These are phyloP conservation scores for Marmota flaviventris DNA, from an alignment of 2,113 vertebrate genomes.

Conservation along the genomic window DNA sequence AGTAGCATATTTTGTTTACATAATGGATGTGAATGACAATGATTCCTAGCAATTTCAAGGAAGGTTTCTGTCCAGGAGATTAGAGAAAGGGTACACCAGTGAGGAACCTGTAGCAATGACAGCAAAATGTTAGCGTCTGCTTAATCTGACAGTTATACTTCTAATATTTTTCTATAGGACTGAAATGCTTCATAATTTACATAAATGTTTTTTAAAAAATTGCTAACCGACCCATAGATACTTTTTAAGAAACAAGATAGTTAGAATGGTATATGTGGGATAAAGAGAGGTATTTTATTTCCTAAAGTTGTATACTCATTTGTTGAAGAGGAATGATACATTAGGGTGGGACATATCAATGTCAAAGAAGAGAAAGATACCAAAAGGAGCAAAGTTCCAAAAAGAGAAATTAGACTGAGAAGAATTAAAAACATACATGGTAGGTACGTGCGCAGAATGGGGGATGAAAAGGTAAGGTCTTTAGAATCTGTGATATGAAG, in stretches of 20 bases:
- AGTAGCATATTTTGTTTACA: background rate
- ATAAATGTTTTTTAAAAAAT: slow-evolving; percentile 42
- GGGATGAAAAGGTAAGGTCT: background rate
- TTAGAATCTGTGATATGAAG: background rate
- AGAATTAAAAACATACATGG: background rate
- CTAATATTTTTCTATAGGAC: background rate
- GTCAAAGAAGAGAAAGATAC: background rate
- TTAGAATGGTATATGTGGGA: background rate
- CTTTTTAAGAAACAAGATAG: background rate
- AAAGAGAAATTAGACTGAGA: background rate
- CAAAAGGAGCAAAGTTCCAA: background rate
- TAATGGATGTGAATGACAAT: slow-evolving; percentile 12
- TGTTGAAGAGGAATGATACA: background rate
- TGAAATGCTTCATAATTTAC: slow-evolving; percentile 49
- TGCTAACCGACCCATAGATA: background rate
- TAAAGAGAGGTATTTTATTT: background rate
- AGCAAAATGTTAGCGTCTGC: slow-evolving; percentile 2
- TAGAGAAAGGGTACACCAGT: background rate
- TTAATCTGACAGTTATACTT: slow-evolving; percentile 5
- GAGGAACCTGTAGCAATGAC: background rate
- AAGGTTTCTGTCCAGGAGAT: background rate
- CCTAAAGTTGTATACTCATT: background rate
- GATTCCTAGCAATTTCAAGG: background rate
- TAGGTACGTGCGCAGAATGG: background rate
- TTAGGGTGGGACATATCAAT: background rate